Conservation (phyloP, 2,888 invertebrate species). For the Erpobdella octoculata region DNA sequence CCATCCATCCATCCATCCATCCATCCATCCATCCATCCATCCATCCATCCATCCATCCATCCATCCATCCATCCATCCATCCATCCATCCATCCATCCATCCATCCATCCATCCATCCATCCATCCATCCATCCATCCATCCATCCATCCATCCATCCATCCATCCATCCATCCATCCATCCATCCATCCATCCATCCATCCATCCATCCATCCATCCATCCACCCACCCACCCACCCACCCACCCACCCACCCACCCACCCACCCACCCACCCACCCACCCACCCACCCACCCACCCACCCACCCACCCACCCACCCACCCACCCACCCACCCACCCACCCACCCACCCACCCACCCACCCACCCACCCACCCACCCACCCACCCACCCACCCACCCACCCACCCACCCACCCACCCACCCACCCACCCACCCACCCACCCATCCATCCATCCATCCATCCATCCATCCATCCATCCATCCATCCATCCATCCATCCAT, state of each 20-base stretch:
- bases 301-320: slow-evolving; percentile 10
- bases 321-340: slow-evolving; percentile 10
- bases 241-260: slow-evolving; percentile 10
- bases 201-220: slow-evolving; percentile 19
- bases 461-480: no score
- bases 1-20: slow-evolving; percentile 15
- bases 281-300: slow-evolving; percentile 10
- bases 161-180: slow-evolving; percentile 16
- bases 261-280: slow-evolving; percentile 10
- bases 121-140: slow-evolving; percentile 16
- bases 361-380: slow-evolving; percentile 10
- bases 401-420: slow-evolving; percentile 7
- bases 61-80: slow-evolving; percentile 17
- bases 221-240: slow-evolving; percentile 10
- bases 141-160: slow-evolving; percentile 7
- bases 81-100: slow-evolving; percentile 18
- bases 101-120: slow-evolving; percentile 19
- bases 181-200: slow-evolving; percentile 19
- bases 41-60: slow-evolving; percentile 19
- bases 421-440: no score
- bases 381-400: not conserved
- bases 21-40: slow-evolving; percentile 19
- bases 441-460: no score
- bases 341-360: slow-evolving; percentile 10
- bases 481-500: no score